Evolutionary conservation across 2,797 vertebrate genomes (phyloP), one percentile per base, ranked within the genome.

Genomic region (Manis javanica): DNA sequence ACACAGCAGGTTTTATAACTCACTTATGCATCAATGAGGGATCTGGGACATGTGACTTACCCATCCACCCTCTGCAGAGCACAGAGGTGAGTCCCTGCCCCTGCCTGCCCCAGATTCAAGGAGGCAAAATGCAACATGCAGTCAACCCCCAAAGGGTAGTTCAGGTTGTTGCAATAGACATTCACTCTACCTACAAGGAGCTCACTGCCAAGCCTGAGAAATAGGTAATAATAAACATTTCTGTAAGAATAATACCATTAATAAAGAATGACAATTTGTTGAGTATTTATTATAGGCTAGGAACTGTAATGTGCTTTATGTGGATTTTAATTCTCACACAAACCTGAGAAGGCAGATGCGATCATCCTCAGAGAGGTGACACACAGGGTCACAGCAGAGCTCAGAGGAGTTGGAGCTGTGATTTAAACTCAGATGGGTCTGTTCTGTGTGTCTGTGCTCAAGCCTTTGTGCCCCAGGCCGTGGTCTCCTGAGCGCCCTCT

Each of bases 121-220:
- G 6, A 68, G 39, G 49, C 13, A 13, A 61, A 34, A 61, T 0
- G 7, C 11, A 31, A 3, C 6, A 11, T 0, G 5, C 8, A 31
- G 0, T 0, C 0, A 29, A 61, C 63, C 12, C 0, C 1, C 2
- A 12, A 2, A 14, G 1, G 69, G 53, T n/a, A 29, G 18, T 4
- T 63, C 2, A 26, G 16, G 42, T 24, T 2, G 0, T 15, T 39
- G 21, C 2, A 0, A n/a, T 9, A 31, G 63, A 49, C 7, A 3
- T 51, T 53, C 7, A 13, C 12, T 29, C 14, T 10, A 0, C 3
- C 15, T 49, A 49, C 15, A 5, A 6, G 77, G 13, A 19, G 10
- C 93, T 77, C 21, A 1, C 14, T 0, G 0, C 5, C 23, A 29
- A 49, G 74, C 82, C 51, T 11, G 37, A 1, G 77, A 61, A 55